phyloP scores from a whole-genome alignment of 1,140 invertebrate genomes.

The Drosophila busckii region DNA sequence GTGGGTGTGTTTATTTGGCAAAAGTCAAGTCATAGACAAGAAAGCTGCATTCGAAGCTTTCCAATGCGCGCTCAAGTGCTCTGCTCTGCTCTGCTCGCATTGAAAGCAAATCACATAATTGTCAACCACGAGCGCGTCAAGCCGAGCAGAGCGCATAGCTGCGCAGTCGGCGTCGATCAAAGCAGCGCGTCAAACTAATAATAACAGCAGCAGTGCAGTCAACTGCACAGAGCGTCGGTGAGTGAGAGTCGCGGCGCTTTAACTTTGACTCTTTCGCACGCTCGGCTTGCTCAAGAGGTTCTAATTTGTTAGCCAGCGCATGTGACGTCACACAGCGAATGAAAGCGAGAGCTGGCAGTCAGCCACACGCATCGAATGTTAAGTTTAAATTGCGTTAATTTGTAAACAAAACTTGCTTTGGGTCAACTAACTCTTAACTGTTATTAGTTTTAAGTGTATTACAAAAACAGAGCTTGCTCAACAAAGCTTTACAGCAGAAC shows the following conservation, averaged over 20 bases:
- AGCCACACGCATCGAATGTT: constrained; percentile 1
- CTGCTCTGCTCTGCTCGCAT: too few species aligned
- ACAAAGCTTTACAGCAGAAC: too few species aligned
- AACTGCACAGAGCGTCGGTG: background rate
- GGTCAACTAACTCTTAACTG: too few species aligned
- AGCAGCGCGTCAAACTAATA: background rate
- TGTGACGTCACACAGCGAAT: constrained; percentile 7
- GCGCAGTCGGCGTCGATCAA: constrained; percentile 5
- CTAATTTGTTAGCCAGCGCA: constrained; percentile 17
- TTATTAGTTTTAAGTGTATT: too few species aligned
- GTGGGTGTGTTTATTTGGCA: background rate
- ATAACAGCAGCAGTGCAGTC: background rate
- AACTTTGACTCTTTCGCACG: background rate
- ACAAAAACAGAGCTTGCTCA: too few species aligned
- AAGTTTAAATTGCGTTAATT: constrained; percentile 1
- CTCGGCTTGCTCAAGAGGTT: constrained; percentile 2
- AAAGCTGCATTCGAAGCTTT: constrained; percentile 28
- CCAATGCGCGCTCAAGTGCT: constrained; percentile 5
- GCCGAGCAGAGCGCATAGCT: background rate
- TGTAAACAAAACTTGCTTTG: too few species aligned
- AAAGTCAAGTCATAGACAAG: constrained; percentile 6
- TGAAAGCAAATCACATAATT: constrained; percentile 25
- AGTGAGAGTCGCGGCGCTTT: background rate
- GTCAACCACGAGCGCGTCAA: constrained; percentile 12
- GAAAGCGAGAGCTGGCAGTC: constrained; percentile 6